Conservation (phyloP, 2,797 vertebrate species). For the Protonibea diacanthus region DNA sequence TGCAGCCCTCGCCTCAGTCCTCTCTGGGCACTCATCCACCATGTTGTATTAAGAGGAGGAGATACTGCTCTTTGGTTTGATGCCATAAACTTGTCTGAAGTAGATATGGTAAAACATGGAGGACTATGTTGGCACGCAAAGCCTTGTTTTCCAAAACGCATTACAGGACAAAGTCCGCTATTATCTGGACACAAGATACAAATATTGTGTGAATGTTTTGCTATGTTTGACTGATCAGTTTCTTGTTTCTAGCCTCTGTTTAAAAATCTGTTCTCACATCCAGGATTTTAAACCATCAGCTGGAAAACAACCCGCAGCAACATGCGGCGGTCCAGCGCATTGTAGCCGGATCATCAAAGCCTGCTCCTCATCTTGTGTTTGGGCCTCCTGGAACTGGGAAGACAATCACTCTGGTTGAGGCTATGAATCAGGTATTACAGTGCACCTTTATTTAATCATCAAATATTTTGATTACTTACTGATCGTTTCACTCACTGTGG, state of each 20-base stretch:
- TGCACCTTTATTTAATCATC: too few species aligned
- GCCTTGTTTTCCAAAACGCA: background rate
- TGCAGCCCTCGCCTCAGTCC: background rate
- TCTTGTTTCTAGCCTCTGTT: background rate
- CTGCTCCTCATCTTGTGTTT: constrained; percentile 95
- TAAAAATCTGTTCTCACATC: background rate
- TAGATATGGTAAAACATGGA: constrained; percentile 7
- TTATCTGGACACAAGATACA: background rate
- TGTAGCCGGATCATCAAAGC: constrained; percentile 88
- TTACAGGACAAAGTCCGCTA: background rate
- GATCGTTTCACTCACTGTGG: background rate
- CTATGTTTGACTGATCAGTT: background rate
- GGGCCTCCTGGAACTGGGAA: constrained; percentile 94
- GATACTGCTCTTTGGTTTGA: constrained; percentile 11
- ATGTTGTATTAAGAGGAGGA: background rate
- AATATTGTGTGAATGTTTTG: background rate
- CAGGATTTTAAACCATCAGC: constrained; percentile 88
- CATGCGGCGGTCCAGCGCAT: constrained; percentile 88
- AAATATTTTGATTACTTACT: too few species aligned
- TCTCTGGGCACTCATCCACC: constrained; percentile 13
- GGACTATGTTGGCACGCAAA: background rate
- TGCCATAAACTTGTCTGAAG: constrained; percentile 3
- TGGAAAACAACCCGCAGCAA: constrained; percentile 91
- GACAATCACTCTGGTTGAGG: constrained; percentile 74
- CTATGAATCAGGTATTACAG: constrained; percentile 70